A percentile compares a stretch with the other conserved stretches of the same genome.
Conservation (phyloP, 2,797 vertebrate species). For the Hemibagrus guttatus region DNA sequence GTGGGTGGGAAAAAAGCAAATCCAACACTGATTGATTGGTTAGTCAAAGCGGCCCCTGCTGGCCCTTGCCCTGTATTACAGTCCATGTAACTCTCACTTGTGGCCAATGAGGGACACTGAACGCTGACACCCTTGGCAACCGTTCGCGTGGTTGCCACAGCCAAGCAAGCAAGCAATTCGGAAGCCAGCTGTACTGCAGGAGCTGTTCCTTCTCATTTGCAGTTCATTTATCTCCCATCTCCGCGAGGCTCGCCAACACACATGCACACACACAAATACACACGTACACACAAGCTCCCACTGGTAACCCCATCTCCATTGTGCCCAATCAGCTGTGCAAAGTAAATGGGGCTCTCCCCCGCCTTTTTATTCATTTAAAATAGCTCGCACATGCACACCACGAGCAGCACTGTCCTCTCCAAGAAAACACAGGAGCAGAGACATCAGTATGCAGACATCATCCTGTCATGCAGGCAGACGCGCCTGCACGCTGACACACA, state of each 20-base stretch:
- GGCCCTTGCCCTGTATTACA: conserved; percentile 43
- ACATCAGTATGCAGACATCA: conserved; percentile 54
- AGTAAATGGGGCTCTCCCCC: conserved; percentile 67
- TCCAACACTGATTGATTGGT: conserved; percentile 18
- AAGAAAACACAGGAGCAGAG: conserved; percentile 44
- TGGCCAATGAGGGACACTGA: conserved; percentile 54
- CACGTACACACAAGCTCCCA: conserved; percentile 52
- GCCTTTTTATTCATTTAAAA: conserved; percentile 62
- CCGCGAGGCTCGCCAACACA: conserved; percentile 49
- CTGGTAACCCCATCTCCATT: conserved; percentile 64
- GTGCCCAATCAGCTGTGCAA: conserved; percentile 72
- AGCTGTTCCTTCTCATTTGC: conserved; percentile 76
- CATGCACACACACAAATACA: conserved; percentile 41
- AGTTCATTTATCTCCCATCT: conserved; percentile 73
- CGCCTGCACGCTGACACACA: not conserved
- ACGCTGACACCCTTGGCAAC: conserved; percentile 63
- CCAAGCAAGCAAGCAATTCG: conserved; percentile 65
- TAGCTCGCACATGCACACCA: conserved; percentile 46
- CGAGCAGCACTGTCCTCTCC: conserved; percentile 40
- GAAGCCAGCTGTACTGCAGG: conserved; percentile 73
- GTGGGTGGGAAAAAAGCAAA: not conserved
- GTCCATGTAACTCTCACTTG: conserved; percentile 34
- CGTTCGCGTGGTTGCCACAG: conserved; percentile 65
- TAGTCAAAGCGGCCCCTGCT: conserved; percentile 56
- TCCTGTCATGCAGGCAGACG: conserved; percentile 25